A percentile compares a stretch with the other conserved stretches of the same genome.
These are phyloP conservation scores for Xenops minutus DNA, from an alignment of 2,797 vertebrate species.

Conservation along the genomic window DNA sequence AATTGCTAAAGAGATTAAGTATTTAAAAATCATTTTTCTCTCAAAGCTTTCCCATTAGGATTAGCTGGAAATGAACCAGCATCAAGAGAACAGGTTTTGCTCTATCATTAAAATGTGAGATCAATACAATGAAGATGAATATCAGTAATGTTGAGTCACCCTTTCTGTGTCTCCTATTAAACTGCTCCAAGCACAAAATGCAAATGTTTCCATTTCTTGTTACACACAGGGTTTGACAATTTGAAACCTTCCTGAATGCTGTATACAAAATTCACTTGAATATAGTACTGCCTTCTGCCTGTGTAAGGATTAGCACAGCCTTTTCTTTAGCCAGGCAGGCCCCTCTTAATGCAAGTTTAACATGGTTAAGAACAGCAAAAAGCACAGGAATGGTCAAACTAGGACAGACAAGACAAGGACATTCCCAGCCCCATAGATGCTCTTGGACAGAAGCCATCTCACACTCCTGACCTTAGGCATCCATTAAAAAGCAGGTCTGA, in stretches of 20 bases:
- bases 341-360: background rate
- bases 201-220: background rate
- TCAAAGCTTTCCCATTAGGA: background rate
- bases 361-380: background rate
- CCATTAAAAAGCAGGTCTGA: background rate
- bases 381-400: background rate
- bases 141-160: background rate
- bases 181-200: background rate
- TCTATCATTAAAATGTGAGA: background rate
- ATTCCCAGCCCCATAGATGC: background rate
- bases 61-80: constrained; percentile 13
- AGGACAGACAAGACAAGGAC: background rate
- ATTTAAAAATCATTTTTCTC: constrained; percentile 21
- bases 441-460: background rate
- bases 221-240: background rate
- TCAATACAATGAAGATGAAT: constrained; percentile 4
- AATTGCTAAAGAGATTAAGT: constrained; percentile 7
- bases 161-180: background rate
- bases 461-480: too few relatives aligned
- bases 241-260: background rate
- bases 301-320: background rate
- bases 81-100: background rate
- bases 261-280: background rate
- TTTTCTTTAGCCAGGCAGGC: background rate
- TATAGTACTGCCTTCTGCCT: background rate